Base-by-base conservation (phyloP, 1,140 invertebrate species). In the Andricus grossulariae region DNA sequence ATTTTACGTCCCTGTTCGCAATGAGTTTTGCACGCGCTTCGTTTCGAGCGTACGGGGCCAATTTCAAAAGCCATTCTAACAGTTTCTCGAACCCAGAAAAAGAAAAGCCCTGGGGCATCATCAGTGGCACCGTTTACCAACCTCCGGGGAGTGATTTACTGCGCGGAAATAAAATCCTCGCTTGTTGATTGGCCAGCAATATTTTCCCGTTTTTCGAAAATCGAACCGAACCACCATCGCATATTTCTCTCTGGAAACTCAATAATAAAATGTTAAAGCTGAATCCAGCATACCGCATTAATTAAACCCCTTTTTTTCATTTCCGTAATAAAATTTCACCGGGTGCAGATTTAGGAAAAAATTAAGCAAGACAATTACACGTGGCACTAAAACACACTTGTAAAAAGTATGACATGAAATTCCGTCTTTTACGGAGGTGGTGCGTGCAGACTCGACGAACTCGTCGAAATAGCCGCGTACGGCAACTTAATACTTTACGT, bases 401-500 rank as follows among this genome's bases (percentile, higher is more conserved):
- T 52, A 73, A 73, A 73, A 73, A 54, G n/a, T 18, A 32, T 32
- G 12, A 39, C 51, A 50, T 15, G 70, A 15, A 39, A 50, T 72
- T 72, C 45, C 32, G 45, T 50, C 21, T 72, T 51, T 50, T 8
- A 72, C 49, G 19, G 19, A 72, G 18, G 45, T 50, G 71, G 45
- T 71, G 50, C 70, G 70, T 73, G 72, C 72, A 77, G 70, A 66
- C 57, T 66, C 55, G 55, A 60, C 55, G 55, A 60, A 60, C 57
- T 60, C 60, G 60, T 66, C 60, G 39, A 21, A 66, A 66, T 66
- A 66, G 60, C 60, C 12, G 60, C 60, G 60, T 66, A 66, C 25
- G 60, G 60, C 60, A 66, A 66, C 60, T 66, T 66, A 66, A 66
- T 66, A 66, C 60, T 81, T 81, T 82, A 77, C 76, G 74, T 72